phyloP scores from a whole-genome alignment of 2,888 invertebrate species.

The Macrophya annulata region DNA sequence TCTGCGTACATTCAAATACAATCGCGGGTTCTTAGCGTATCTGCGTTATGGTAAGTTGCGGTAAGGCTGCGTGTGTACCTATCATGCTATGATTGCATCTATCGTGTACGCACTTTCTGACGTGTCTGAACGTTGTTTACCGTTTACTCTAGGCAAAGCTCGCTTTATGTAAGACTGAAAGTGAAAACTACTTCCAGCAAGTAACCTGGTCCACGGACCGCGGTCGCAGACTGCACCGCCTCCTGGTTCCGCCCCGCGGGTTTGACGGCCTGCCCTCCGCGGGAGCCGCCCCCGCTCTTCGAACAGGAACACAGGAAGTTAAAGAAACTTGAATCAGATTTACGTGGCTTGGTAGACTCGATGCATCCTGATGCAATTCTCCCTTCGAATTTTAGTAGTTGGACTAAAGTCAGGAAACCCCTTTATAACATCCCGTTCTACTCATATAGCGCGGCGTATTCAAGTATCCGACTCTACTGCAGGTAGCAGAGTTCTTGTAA shows the following conservation, averaged over 20 bases:
- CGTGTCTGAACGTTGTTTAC: constrained; percentile 7
- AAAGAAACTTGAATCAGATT: constrained; percentile 65
- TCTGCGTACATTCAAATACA: not conserved
- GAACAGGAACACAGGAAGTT: constrained; percentile 77
- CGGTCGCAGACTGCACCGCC: constrained; percentile 74
- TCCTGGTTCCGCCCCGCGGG: constrained; percentile 79
- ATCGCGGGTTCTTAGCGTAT: not conserved
- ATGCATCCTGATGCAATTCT: constrained; percentile 24
- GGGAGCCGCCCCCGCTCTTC: constrained; percentile 80
- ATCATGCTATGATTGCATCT: not conserved
- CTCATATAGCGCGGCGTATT: not conserved
- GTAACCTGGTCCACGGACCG: constrained; percentile 52
- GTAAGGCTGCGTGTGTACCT: not conserved
- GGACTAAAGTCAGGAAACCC: not conserved
- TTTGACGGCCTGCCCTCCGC: constrained; percentile 80
- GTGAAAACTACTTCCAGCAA: constrained; percentile 48
- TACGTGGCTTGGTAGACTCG: constrained; percentile 15
- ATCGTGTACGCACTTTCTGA: not conserved
- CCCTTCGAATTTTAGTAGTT: not conserved
- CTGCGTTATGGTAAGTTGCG: constrained; percentile 1
- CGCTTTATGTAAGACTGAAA: constrained; percentile 40
- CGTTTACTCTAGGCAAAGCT: constrained; percentile 26
- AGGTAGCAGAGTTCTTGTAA: not conserved
- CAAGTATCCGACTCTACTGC: too few relatives aligned
- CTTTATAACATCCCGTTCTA: not conserved